phyloP scores from a whole-genome alignment of 2,888 invertebrate genomes.

The Idaea biselata region DNA sequence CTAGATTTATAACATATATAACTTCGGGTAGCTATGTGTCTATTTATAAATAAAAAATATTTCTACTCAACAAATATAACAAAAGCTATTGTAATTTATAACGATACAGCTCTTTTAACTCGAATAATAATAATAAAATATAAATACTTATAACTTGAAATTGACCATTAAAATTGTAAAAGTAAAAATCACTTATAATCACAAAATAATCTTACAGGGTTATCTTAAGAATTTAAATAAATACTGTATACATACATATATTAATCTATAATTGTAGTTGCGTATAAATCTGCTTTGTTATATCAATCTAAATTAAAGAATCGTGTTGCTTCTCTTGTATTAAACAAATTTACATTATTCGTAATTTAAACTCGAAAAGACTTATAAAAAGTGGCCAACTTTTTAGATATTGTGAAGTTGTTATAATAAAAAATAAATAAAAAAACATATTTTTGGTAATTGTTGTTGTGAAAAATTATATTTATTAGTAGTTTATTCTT shows the following conservation, averaged over 20 bases:
- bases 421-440: background rate
- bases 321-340: background rate
- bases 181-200: background rate
- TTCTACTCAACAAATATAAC: background rate
- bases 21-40: background rate
- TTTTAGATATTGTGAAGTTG: background rate
- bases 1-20: background rate
- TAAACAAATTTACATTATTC: background rate
- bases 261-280: background rate
- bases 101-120: background rate
- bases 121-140: background rate
- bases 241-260: slow-evolving; percentile 14
- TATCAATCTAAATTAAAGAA: slow-evolving; percentile 10
- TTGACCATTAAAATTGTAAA: background rate
- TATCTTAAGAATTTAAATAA: background rate
- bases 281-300: no score
- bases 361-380: background rate
- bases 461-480: background rate
- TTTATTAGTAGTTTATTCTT: background rate
- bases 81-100: background rate
- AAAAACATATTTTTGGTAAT: background rate
- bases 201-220: background rate
- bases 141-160: no score
- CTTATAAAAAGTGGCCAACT: background rate
- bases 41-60: background rate